Evolutionary conservation across 2,113 vertebrate genomes (phyloP).

Genomic region (Talpa occidentalis): DNA sequence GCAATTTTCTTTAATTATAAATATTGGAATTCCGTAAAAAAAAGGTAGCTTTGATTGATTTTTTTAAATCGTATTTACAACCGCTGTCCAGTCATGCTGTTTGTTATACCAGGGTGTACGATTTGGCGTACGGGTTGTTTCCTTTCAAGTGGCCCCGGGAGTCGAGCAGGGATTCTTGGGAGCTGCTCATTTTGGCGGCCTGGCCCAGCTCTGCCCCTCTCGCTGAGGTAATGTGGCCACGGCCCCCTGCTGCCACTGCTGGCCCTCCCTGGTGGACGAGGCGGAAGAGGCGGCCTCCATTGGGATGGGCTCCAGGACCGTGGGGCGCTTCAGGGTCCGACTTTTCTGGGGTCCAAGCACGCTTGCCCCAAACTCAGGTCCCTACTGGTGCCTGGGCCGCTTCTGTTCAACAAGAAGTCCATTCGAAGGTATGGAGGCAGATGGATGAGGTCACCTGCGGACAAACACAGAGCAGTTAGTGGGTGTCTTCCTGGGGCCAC

Average conservation of each 20-base stretch:
- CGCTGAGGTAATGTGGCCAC: conserved; percentile 98
- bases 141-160: conserved; percentile 99
- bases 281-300: conserved; percentile 88
- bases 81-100: conserved; percentile 87
- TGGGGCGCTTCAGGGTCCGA: conserved; percentile 96
- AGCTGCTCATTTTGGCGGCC: conserved; percentile 99
- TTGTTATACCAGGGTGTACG: conserved; percentile 99
- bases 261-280: conserved; percentile 91
- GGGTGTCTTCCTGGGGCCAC: neutral
- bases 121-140: conserved; percentile 99
- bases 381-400: conserved; percentile 90
- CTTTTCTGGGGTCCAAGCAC: conserved; percentile 98
- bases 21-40: conserved; percentile 94
- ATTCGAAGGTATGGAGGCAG: conserved; percentile 98
- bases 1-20: conserved; percentile 99
- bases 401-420: conserved; percentile 99
- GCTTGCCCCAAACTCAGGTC: conserved; percentile 95
- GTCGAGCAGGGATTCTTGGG: conserved; percentile 99
- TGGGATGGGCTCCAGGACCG: conserved; percentile 90
- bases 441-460: conserved; percentile 96
- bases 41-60: conserved; percentile 92
- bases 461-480: conserved; percentile 75
- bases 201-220: conserved; percentile 97
- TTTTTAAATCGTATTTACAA: conserved; percentile 90
- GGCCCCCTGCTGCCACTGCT: conserved; percentile 96